Evolutionary conservation across 2,888 invertebrate genomes (phyloP).

Genomic region (Heliconius aoede): DNA sequence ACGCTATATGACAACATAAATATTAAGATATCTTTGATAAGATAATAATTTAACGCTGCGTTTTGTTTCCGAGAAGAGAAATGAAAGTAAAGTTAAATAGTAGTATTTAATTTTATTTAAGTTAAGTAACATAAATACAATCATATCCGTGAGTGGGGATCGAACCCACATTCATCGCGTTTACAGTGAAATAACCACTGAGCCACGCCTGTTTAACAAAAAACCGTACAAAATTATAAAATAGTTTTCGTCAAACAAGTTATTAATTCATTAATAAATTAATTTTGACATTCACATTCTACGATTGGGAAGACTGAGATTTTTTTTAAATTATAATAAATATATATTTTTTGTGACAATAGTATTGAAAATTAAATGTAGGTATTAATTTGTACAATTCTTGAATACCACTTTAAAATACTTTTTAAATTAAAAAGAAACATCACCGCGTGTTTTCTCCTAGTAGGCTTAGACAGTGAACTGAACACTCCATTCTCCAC

Average conservation of each 20-base stretch:
- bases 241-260: background rate
- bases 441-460: no score
- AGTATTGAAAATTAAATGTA: background rate
- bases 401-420: background rate
- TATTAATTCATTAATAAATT: no score
- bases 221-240: background rate
- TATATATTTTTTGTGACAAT: background rate
- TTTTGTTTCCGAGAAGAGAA: no score
- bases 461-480: background rate
- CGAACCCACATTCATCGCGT: background rate
- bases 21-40: conserved; percentile 7
- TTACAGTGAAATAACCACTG: background rate
- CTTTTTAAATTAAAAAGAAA: background rate
- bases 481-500: background rate
- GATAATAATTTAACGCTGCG: no score
- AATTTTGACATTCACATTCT: conserved; percentile 2
- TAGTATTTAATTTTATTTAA: no score
- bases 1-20: background rate
- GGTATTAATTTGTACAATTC: background rate
- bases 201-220: background rate
- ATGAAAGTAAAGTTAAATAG: no score
- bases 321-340: background rate
- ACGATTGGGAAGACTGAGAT: conserved; percentile 13
- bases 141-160: background rate
- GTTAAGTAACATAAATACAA: background rate